Conservation (phyloP, 1,140 invertebrate genomes). For the Zophobas morio region DNA sequence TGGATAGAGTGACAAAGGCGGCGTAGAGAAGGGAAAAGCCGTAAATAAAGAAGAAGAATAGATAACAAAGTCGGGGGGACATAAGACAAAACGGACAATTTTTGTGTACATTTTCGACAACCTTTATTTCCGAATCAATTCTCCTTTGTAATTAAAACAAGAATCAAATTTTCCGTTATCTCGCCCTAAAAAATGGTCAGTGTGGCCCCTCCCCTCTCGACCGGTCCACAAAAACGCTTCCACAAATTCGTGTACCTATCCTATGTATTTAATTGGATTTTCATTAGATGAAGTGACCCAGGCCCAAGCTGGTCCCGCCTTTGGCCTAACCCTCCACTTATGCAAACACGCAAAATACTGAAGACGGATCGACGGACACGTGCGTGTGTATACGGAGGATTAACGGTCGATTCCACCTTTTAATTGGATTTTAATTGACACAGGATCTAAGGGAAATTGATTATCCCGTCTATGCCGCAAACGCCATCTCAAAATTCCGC, state of each 20-base stretch:
- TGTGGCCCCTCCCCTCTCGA: no score
- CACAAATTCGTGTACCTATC: slow-evolving; percentile 43
- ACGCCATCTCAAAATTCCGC: no score
- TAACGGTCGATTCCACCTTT: slow-evolving; percentile 55
- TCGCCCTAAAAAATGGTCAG: no score
- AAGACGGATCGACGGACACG: slow-evolving; percentile 53
- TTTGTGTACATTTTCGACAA: no score
- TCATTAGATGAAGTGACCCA: slow-evolving; percentile 46
- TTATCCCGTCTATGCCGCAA: background rate
- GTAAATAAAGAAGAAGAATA: no score
- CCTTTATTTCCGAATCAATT: no score
- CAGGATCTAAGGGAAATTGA: slow-evolving; percentile 53
- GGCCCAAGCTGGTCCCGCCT: slow-evolving; percentile 43
- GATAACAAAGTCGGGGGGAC: no score
- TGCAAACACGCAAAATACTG: slow-evolving; percentile 54
- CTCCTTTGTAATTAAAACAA: no score
- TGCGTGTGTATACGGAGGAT: slow-evolving; percentile 56
- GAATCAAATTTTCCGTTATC: no score
- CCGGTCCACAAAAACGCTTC: slow-evolving; percentile 28
- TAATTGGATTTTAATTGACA: slow-evolving; percentile 60
- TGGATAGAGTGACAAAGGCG: background rate
- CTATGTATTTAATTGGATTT: slow-evolving; percentile 48
- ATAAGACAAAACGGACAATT: no score
- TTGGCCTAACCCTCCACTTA: slow-evolving; percentile 43
- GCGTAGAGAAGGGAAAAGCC: no score